Base-by-base conservation (phyloP, 2,113 vertebrate genomes). In the Tamias sibiricus region DNA sequence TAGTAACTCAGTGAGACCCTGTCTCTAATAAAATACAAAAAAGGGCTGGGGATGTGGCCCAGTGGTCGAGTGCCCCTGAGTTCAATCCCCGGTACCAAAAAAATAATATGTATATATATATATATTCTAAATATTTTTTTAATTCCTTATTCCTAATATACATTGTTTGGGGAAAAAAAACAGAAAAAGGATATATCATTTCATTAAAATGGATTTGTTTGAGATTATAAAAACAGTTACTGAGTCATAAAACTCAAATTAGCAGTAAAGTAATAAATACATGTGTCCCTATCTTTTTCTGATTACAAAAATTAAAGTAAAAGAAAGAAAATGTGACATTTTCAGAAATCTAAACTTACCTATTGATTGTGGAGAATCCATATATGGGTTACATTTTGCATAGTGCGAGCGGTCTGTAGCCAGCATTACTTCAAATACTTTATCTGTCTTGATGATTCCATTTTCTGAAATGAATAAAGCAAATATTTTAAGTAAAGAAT, bases 321-420 rank as follows among this genome's bases (percentile, higher is more conserved):
- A 13, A 80, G 20, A 83, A 52, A 19, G 85, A 95, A 95, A 83
- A 14, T 19, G 16, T 79, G 47, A 71, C 40, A 91, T 91, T 94
- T 96, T 89, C 32, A 66, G 64, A 94, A 94, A 69, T 81, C 54
- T 74, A 90, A 80, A 90, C 99, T 95, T 99, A 99, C 99, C 99
- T 99, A 99, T 99, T 97, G 99, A 99, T 98, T 99, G 99, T 14
- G 99, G 99, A 77, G 99, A 99, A 98, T 99, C 99, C 99, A 99
- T 99, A 86, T 99, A 99, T 30, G 99, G 99, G 95, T 99, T 99
- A 98, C 99, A 99, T 97, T 99, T 99, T 95, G 99, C 99, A 99
- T 99, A 99, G 90, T 99, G 99, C 69, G 98, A 98, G 80, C 99
- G 99, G 98, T 99, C 99, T 96, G 99, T 99, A 96, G 99, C 98